Percentiles rank a stretch among this genome's conserved stretches.
phyloP scores from a whole-genome alignment of 1,140 invertebrate genomes.

The Drosophila funebris region DNA sequence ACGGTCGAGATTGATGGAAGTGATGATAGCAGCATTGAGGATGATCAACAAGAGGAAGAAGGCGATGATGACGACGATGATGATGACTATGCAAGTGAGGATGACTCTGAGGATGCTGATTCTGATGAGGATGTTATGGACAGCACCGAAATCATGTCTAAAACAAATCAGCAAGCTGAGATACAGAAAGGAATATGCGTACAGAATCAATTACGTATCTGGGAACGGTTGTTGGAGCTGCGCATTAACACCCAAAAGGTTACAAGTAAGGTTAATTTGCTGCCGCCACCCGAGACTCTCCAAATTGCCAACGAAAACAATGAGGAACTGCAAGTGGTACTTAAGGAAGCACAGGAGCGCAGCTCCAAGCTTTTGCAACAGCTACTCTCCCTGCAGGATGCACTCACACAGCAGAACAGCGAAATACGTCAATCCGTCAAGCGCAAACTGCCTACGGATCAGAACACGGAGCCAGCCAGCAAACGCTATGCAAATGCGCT shows the following conservation, averaged over 20 bases:
- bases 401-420: slow-evolving; percentile 62
- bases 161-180: slow-evolving; percentile 84
- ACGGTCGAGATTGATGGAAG: background rate
- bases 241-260: slow-evolving; percentile 94
- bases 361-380: slow-evolving; percentile 87
- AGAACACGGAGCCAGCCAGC: slow-evolving; percentile 52
- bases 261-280: slow-evolving; percentile 89
- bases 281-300: slow-evolving; percentile 88
- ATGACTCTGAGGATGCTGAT: slow-evolving; percentile 55
- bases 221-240: slow-evolving; percentile 92
- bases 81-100: slow-evolving; percentile 27
- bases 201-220: slow-evolving; percentile 90
- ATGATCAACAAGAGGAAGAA: slow-evolving; percentile 43
- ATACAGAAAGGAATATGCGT: slow-evolving; percentile 91
- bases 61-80: slow-evolving; percentile 11
- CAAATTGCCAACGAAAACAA: slow-evolving; percentile 84
- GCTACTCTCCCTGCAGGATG: slow-evolving; percentile 86
- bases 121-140: slow-evolving; percentile 65
- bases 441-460: slow-evolving; percentile 83
- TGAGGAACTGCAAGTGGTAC: slow-evolving; percentile 85
- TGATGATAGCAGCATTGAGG: background rate
- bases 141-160: slow-evolving; percentile 58
- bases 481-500: slow-evolving; percentile 88
- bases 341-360: slow-evolving; percentile 84
- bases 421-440: slow-evolving; percentile 76